Base-by-base conservation (phyloP, 1,140 invertebrate genomes). In the Ooceraea biroi region DNA sequence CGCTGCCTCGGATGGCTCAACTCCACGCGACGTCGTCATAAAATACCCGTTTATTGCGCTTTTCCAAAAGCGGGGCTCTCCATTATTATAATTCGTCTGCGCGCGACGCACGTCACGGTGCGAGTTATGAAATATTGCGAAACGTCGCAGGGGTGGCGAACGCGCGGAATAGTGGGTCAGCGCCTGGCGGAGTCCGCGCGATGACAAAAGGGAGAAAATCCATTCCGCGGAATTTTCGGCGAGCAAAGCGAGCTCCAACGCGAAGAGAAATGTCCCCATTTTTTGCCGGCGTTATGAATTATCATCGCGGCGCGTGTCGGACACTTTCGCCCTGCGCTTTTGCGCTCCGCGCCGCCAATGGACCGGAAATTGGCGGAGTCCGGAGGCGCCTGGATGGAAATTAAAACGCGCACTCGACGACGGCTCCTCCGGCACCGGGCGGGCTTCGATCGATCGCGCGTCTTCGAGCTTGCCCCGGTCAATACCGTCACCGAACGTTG, bases 361-460 rank as follows among this genome's bases (percentile, higher is more conserved):
- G 61, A 17, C 30, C 77, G 84, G 84, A 83, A 85, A 85, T 85
- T 85, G 71, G 52, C 41, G 41, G 41, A 83, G 58, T 82, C 52
- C 41, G 27, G 57, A 72, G 66, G 11, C 50, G 69, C 11, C 58
- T n/a, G 19, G 30, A 74, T 85, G 61, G 22, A 85, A 82, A 83
- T 83, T 85, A 85, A 85, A 85, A 85, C 57, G 22, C 41, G 46
- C 36, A 22, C 46, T 2, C 52, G 44, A 30, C 19, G 58, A 36
- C 27, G 25, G 10, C 22, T 52, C 27, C 25, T 41, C 22, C n/a
- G 27, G 22, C 19, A 44, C 41, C 30, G 50, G 12, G 55, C 12
- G 36, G 36, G 36, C 11, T 58, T 65, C 36, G 17, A 82, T 82
- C 57, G 68, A 61, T 60, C 41, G 41, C 1, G 46, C 30, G 27